A percentile compares a stretch with the other conserved stretches of the same genome.
Conservation (phyloP, 2,113 vertebrate genomes). For the human region DNA sequence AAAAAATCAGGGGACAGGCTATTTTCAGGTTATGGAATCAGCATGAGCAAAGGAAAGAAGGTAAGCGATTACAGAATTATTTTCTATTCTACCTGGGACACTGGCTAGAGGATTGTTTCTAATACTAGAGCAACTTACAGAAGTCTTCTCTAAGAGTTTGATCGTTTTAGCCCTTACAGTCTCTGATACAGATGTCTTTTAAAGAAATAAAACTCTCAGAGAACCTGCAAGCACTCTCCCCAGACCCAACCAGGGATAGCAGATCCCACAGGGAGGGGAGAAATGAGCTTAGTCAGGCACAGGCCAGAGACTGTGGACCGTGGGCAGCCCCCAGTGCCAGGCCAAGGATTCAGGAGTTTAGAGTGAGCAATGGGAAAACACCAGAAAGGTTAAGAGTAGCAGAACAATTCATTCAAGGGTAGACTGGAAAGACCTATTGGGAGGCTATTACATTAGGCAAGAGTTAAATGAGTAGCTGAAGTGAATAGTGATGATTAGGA, state of each 20-base stretch:
- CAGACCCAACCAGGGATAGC: background rate
- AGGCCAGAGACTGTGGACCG: background rate
- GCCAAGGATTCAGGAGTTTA: background rate
- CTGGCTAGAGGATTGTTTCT: background rate
- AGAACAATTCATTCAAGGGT: background rate
- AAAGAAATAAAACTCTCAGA: background rate
- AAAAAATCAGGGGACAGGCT: background rate
- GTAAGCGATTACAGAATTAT: background rate
- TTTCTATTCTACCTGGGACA: background rate
- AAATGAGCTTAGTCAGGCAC: background rate
- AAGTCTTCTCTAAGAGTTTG: background rate
- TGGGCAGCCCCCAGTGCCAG: background rate
- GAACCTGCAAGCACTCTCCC: background rate
- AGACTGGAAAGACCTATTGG: background rate
- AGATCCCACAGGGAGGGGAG: background rate
- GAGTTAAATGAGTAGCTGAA: background rate
- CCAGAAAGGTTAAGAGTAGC: background rate
- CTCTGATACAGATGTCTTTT: background rate
- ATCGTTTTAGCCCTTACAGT: background rate
- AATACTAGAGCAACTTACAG: background rate
- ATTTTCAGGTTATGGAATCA: slow-evolving; percentile 1
- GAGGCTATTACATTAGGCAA: background rate
- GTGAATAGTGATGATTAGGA: background rate
- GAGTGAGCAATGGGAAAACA: background rate
- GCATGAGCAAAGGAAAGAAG: background rate